phyloP scores from a whole-genome alignment of 2,797 vertebrate genomes.

The Diglossa cyanea region DNA sequence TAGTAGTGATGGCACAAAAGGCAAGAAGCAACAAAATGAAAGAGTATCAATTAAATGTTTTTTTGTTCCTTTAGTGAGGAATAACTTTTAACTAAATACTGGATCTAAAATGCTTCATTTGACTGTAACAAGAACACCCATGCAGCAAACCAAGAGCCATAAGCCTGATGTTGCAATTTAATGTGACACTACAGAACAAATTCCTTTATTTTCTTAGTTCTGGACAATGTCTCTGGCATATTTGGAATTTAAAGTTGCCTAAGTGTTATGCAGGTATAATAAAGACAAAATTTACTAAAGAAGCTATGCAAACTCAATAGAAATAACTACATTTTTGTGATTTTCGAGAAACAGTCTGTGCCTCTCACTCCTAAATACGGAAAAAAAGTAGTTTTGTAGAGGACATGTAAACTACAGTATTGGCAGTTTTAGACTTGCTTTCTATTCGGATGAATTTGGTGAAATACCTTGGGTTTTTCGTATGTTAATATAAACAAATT shows the following conservation, averaged over 20 bases:
- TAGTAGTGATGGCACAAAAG: background rate
- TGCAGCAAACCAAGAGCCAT: background rate
- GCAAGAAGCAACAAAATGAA: background rate
- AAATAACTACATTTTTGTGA: background rate
- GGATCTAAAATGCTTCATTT: background rate
- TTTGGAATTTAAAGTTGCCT: background rate
- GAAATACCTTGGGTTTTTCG: background rate
- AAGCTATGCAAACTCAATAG: background rate
- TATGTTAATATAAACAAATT: background rate
- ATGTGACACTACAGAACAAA: background rate
- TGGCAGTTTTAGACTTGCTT: background rate
- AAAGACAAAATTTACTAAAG: background rate
- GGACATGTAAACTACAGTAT: background rate
- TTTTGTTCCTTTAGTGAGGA: background rate
- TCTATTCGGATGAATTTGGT: background rate
- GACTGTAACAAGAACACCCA: background rate
- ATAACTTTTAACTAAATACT: background rate
- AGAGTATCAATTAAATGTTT: background rate
- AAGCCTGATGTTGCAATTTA: background rate
- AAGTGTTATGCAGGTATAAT: background rate
- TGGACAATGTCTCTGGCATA: background rate
- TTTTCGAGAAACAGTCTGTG: background rate
- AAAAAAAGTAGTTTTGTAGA: background rate
- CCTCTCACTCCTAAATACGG: background rate
- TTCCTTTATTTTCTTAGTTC: background rate